Evolutionary conservation across 2,888 invertebrate species (phyloP).

Genomic region (Ophion obscuratus): DNA sequence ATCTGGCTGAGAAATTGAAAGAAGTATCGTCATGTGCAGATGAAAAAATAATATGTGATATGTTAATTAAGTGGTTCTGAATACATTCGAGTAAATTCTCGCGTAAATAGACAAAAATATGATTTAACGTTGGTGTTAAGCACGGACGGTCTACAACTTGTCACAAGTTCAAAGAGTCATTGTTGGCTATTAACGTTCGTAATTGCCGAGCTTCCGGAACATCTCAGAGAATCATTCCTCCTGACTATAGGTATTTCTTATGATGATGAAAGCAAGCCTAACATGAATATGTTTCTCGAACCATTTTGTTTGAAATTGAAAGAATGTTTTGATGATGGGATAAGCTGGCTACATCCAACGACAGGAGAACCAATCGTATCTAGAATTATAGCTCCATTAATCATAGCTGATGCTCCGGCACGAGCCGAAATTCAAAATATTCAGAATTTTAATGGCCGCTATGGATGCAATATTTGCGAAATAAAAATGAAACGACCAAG

Average conservation of each 20-base stretch:
- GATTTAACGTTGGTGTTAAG: constrained; percentile 61
- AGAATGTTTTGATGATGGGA: constrained; percentile 55
- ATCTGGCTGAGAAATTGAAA: no score
- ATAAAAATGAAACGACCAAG: constrained; percentile 48
- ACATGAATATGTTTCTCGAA: constrained; percentile 61
- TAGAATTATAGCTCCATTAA: constrained; percentile 58
- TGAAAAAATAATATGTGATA: no score
- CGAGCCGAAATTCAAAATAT: constrained; percentile 61
- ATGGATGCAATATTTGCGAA: constrained; percentile 65
- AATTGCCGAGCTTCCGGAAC: constrained; percentile 59
- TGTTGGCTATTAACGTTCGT: constrained; percentile 60
- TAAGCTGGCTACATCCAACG: constrained; percentile 51
- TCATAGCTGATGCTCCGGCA: constrained; percentile 61
- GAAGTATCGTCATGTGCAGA: no score
- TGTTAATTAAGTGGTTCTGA: no score
- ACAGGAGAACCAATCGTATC: constrained; percentile 36
- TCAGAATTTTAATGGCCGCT: constrained; percentile 54
- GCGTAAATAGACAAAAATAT: constrained; percentile 48
- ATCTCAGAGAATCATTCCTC: constrained; percentile 52
- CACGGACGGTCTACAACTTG: constrained; percentile 60
- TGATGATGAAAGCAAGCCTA: constrained; percentile 45
- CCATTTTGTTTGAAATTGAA: constrained; percentile 57
- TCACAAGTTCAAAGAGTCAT: constrained; percentile 50
- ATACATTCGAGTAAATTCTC: constrained; percentile 63
- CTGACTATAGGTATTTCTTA: constrained; percentile 53